Conservation (phyloP, 2,797 vertebrate genomes). For the Gadopsis marmoratus region DNA sequence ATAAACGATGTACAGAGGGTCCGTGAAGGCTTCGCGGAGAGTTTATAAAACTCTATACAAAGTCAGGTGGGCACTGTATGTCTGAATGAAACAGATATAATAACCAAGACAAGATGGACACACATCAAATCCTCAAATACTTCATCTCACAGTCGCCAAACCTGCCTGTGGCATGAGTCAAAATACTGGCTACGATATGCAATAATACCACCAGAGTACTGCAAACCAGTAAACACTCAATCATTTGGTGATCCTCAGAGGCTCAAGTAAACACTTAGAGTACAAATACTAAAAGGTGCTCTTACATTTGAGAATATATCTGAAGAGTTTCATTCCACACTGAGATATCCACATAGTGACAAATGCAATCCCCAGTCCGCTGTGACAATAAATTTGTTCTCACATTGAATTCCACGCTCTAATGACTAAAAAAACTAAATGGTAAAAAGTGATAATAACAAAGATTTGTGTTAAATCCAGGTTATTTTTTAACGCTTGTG, state of each 20-base stretch:
- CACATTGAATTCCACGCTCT: neutral
- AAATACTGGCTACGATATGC: conserved; percentile 14
- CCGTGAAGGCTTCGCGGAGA: conserved; percentile 49
- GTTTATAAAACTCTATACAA: conserved; percentile 65
- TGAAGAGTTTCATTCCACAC: conserved; percentile 11
- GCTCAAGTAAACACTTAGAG: conserved; percentile 45
- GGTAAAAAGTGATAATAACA: neutral
- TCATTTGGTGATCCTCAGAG: conserved; percentile 35
- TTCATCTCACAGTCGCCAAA: conserved; percentile 13
- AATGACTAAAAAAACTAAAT: neutral
- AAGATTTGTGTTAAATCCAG: conserved; percentile 9
- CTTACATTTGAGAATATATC: conserved; percentile 18
- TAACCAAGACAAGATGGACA: conserved; percentile 55
- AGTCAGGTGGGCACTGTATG: conserved; percentile 50
- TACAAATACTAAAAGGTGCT: conserved; percentile 32
- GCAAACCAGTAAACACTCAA: conserved; percentile 25
- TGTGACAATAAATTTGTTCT: neutral
- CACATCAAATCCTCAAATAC: conserved; percentile 39
- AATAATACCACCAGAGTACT: neutral
- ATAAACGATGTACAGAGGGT: conserved; percentile 63
- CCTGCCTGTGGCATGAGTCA: conserved; percentile 9
- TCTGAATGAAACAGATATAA: conserved; percentile 55
- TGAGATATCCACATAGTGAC: conserved; percentile 11
- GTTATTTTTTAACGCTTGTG: neutral
- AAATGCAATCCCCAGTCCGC: neutral